These are phyloP conservation scores for Sepioteuthis lessoniana DNA, from an alignment of 2,888 invertebrate species.

Conservation along the genomic window DNA sequence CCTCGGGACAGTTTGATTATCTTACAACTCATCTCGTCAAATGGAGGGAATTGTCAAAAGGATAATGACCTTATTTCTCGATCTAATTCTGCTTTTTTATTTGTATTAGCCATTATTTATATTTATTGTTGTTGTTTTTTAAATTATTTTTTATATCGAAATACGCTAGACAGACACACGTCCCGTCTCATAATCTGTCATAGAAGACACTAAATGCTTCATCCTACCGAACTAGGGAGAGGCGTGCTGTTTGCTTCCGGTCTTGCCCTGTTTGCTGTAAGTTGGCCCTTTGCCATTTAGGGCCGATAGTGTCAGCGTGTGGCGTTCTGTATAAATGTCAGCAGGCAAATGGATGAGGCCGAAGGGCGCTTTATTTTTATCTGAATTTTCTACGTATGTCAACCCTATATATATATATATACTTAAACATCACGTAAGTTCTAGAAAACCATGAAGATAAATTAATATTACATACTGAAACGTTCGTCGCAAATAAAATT, in stretches of 20 bases:
- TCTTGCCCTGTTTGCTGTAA: too few relatives aligned
- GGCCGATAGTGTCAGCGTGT: background rate
- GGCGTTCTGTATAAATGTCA: background rate
- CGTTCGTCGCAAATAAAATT: too few relatives aligned
- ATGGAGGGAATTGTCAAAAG: background rate
- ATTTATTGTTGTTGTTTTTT: background rate
- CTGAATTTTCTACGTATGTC: background rate
- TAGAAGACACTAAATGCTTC: conserved; percentile 9
- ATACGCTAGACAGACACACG: background rate
- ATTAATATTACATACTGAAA: too few relatives aligned
- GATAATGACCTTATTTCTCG: background rate
- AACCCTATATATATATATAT: too few relatives aligned
- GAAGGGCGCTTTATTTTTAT: background rate
- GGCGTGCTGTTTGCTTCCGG: background rate
- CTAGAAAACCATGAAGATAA: too few relatives aligned
- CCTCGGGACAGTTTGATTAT: too few relatives aligned
- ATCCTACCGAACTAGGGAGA: background rate
- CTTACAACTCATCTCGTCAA: too few relatives aligned
- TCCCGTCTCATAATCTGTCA: conserved; percentile 20
- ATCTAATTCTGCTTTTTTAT: background rate
- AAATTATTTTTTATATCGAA: background rate
- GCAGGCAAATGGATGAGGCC: background rate
- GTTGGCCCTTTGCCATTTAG: background rate
- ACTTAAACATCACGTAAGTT: too few relatives aligned
- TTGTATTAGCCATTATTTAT: background rate